phyloP scores from a whole-genome alignment of 2,888 invertebrate species.

The Sinodicranocentrus sp. region DNA sequence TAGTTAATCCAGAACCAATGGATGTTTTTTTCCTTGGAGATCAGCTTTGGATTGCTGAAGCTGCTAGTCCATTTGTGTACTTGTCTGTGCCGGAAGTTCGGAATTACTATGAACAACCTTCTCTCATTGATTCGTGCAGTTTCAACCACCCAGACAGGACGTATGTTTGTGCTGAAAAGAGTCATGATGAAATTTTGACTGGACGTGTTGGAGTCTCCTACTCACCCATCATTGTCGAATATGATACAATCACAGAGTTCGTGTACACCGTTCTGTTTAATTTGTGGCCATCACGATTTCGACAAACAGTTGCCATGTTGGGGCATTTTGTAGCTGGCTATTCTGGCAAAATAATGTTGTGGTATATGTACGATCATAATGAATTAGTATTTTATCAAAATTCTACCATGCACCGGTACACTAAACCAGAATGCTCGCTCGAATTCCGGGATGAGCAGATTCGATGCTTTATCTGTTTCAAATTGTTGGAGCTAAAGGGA shows the following conservation, averaged over 20 bases:
- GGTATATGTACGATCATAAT: constrained; percentile 41
- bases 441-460: neutral
- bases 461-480: neutral
- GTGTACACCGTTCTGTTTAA: constrained; percentile 7
- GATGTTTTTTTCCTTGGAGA: constrained; percentile 61
- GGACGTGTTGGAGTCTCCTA: constrained; percentile 67
- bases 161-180: constrained; percentile 61
- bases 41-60: constrained; percentile 71
- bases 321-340: constrained; percentile 49
- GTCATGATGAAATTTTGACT: constrained; percentile 34
- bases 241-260: neutral
- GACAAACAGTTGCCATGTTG: neutral
- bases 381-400: neutral
- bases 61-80: constrained; percentile 59
- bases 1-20: constrained; percentile 61
- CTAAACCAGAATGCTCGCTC: neutral
- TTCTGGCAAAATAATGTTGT: constrained; percentile 70
- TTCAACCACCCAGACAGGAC: constrained; percentile 73
- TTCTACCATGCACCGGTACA: neutral
- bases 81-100: constrained; percentile 22
- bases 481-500: neutral
- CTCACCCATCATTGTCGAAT: neutral
- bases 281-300: neutral
- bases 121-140: constrained; percentile 46
- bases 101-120: neutral